Percentiles rank a stretch among this genome's conserved stretches.
Evolutionary conservation across 2,888 invertebrate species (phyloP).

Genomic region (Perizoma affinitatum): DNA sequence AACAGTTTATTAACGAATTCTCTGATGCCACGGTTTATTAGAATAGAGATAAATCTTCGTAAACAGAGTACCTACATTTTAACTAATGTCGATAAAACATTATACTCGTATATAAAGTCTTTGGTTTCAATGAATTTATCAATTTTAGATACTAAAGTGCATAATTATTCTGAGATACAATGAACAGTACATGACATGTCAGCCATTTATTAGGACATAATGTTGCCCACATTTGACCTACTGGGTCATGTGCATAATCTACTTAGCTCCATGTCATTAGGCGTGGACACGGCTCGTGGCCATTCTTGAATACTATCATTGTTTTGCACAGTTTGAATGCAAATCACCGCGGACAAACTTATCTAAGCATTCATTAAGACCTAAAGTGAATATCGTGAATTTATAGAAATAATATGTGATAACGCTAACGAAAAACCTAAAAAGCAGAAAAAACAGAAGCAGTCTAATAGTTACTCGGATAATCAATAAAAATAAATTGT

Average conservation of each 20-base stretch:
- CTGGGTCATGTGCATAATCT: conserved; percentile 25
- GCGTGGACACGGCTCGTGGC: conserved; percentile 39
- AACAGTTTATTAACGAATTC: conserved; percentile 25
- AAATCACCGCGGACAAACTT: too few species aligned
- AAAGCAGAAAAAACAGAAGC: too few species aligned
- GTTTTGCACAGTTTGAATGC: conserved; percentile 31
- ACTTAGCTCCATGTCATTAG: conserved; percentile 45
- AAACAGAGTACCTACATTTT: conserved; percentile 31
- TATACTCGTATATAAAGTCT: conserved; percentile 11
- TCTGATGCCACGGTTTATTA: conserved; percentile 48
- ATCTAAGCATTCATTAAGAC: too few species aligned
- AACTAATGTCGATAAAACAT: conserved; percentile 30
- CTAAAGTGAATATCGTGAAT: neutral
- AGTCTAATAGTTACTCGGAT: too few species aligned
- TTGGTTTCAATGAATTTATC: conserved; percentile 44
- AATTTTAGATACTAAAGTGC: conserved; percentile 16
- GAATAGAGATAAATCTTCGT: conserved; percentile 45
- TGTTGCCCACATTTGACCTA: conserved; percentile 43
- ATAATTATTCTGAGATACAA: conserved; percentile 41
- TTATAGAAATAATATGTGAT: neutral
- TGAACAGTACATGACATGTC: too few species aligned
- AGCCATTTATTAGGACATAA: conserved; percentile 36
- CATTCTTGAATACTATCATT: conserved; percentile 40
- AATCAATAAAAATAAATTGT: too few species aligned
- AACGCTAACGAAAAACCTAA: too few species aligned